Base-by-base conservation (phyloP, 2,888 invertebrate species). In the Pseudolycoriella hygida region DNA sequence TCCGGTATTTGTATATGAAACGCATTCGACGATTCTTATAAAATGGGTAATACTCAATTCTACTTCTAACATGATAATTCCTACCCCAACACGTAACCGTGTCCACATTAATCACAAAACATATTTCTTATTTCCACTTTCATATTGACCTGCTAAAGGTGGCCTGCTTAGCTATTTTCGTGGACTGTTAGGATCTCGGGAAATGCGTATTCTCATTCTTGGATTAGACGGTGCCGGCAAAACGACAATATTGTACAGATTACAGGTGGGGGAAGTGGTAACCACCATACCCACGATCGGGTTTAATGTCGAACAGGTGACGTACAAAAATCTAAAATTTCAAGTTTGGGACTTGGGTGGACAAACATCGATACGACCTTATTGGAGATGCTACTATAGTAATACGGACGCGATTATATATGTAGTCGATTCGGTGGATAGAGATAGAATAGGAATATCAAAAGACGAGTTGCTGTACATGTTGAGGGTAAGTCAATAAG, bases 391-490 rank as follows among this genome's bases (percentile, higher is more conserved):
- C 75, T 98, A 98, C 67, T 98, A 94, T 66, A 93, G 96, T 54
- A 98, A 98, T 69, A 98, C 98, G 61, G 98, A 99, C 72, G 98
- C 98, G 60, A 96, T 98, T 57, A 97, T 98, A 58, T 98, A 98
- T 69, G 98, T 99, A 45, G 96, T 97, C 43, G 98, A 99, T 68
- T 97, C 96, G 42, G 96, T 93, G 46, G 98, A 99, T 68, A 80
- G 88, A 66, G 98, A 99, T 70, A 73, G 98, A 70, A 94, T 98
- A 74, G 93, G 94, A 55, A 94, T 97, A 69, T 94, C 96, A 52
- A 97, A 96, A 75, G 93, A 97, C 69, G 97, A 97, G 68, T 72
- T 97, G 50, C 78, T 92, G 53, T 89, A 92, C 57, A 97, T 97
- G 96, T 71, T 97, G 60, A 79, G 93, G 72, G 93, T 92, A 68